Conservation (phyloP, 2,797 vertebrate genomes). For the Miichthys miiuy region DNA sequence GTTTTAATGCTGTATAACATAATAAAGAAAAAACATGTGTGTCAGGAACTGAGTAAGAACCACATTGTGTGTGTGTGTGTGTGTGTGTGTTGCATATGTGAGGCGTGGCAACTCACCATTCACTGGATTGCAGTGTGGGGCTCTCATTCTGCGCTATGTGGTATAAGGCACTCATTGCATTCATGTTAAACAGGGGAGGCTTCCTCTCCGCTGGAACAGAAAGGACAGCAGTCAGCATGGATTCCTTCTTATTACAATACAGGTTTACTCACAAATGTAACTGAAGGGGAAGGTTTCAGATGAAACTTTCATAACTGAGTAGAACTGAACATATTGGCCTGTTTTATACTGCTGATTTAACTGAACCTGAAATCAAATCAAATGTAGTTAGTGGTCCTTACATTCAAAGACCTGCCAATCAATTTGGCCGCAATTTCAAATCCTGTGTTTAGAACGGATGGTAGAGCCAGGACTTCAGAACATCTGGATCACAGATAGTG, state of each 20-base stretch:
- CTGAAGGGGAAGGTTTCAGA: neutral
- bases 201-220: constrained; percentile 95
- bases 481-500: neutral
- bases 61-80: constrained; percentile 17
- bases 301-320: neutral
- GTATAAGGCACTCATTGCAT: constrained; percentile 99
- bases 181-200: constrained; percentile 99
- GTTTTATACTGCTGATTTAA: neutral
- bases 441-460: neutral
- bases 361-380: neutral
- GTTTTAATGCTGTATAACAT: too few species aligned
- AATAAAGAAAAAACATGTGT: neutral
- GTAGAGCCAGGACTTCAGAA: neutral
- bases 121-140: constrained; percentile 96
- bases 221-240: constrained; percentile 18
- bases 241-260: neutral
- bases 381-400: neutral
- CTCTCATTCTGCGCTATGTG: constrained; percentile 99
- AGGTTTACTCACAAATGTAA: neutral
- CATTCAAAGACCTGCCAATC: neutral
- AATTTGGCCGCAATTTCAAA: neutral
- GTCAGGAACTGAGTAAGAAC: too few species aligned
- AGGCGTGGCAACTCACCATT: constrained; percentile 90
- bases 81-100: constrained; percentile 1
- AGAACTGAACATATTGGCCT: neutral